Evolutionary conservation across 2,888 invertebrate species (phyloP).

Genomic region (Drosophila suboccidentalis): DNA sequence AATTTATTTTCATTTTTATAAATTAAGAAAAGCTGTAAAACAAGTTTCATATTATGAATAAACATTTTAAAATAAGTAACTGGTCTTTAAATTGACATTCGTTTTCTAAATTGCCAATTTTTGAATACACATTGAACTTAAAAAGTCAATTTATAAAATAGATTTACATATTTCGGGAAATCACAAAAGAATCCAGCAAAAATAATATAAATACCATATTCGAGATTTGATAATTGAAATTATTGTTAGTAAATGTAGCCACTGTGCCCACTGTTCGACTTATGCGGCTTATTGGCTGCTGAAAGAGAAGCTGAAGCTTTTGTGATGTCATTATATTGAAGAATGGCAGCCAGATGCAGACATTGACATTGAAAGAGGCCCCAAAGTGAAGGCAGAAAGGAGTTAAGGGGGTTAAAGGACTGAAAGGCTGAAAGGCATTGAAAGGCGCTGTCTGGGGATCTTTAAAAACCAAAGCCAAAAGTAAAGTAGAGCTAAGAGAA

Average conservation of each 20-base stretch:
- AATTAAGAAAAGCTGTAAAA: no score
- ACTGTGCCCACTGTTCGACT: not conserved
- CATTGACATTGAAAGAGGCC: conserved; percentile 77
- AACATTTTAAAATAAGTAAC: no score
- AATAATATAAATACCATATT: no score
- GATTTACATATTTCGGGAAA: no score
- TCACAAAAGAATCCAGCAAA: no score
- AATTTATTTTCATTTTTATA: not conserved
- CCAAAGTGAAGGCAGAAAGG: conserved; percentile 27
- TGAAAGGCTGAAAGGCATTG: conserved; percentile 4
- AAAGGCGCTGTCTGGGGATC: not conserved
- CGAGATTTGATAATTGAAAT: no score
- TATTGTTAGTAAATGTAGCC: no score
- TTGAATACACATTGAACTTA: no score
- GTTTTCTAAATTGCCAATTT: no score
- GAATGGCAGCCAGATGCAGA: conserved; percentile 77
- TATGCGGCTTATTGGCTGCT: conserved; percentile 63
- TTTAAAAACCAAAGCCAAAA: not conserved
- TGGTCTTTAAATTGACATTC: no score
- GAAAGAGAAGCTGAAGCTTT: conserved; percentile 72
- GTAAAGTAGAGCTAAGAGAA: conserved; percentile 15
- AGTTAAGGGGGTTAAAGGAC: conserved; percentile 21
- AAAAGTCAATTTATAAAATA: no score
- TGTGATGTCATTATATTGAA: conserved; percentile 85
- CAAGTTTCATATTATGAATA: no score